These are phyloP conservation scores for Zootoca vivipara DNA, from an alignment of 2,113 vertebrate species.

Conservation along the genomic window DNA sequence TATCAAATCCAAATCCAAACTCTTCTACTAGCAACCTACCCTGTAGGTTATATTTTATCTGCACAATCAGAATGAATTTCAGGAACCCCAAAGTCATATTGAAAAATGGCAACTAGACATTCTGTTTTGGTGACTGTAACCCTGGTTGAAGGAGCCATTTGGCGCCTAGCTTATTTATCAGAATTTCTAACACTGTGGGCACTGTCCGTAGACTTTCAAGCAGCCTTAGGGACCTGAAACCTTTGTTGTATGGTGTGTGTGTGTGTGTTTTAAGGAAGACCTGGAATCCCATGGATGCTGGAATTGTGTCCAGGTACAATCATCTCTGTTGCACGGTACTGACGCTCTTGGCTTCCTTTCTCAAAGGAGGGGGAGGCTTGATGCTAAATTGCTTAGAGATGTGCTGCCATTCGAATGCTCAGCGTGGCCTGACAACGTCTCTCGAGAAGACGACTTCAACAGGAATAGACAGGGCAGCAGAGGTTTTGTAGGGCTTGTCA, in stretches of 20 bases:
- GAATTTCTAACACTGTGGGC: too few relatives aligned
- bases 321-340: not conserved
- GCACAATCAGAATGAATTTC: too few relatives aligned
- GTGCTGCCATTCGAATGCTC: not conserved
- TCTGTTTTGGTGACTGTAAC: too few relatives aligned
- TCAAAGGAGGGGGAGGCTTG: constrained; percentile 20
- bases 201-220: not conserved
- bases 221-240: constrained; percentile 1
- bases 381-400: constrained; percentile 18
- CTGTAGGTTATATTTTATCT: too few relatives aligned
- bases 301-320: not conserved
- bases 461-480: not conserved
- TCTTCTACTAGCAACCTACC: too few relatives aligned
- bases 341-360: fast-evolving
- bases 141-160: too few relatives aligned
- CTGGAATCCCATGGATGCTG: too few relatives aligned
- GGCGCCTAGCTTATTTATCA: too few relatives aligned
- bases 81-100: too few relatives aligned
- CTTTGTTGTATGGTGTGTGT: not conserved
- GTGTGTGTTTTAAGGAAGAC: not conserved
- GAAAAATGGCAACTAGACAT: too few relatives aligned
- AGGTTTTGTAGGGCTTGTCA: not conserved
- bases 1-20: too few relatives aligned
- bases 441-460: not conserved
- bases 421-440: not conserved